Evolutionary conservation across 2,113 vertebrate species (phyloP).

Genomic region (Neotragus moschatus): DNA sequence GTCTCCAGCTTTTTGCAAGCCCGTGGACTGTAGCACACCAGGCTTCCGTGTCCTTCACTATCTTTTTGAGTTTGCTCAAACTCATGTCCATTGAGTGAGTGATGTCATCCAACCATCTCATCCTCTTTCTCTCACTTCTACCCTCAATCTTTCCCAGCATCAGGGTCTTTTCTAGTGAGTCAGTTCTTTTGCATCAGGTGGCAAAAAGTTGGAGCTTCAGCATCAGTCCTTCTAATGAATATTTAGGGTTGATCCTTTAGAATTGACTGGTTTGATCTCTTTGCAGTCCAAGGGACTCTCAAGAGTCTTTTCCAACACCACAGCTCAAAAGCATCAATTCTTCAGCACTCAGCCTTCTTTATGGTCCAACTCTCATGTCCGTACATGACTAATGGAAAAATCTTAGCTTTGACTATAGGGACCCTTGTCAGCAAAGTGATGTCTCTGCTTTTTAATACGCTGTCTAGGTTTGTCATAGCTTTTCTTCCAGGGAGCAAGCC

Average conservation of each 20-base stretch:
- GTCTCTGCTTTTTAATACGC: not conserved
- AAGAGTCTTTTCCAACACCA: too few relatives aligned
- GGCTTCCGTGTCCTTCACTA: not conserved
- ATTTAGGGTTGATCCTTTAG: too few relatives aligned
- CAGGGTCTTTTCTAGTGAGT: not conserved
- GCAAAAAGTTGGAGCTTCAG: not conserved
- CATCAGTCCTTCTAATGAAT: too few relatives aligned
- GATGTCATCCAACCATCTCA: not conserved
- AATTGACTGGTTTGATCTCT: too few relatives aligned
- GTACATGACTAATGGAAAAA: not conserved
- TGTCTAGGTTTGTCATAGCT: not conserved
- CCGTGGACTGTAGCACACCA: not conserved
- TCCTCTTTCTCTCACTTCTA: not conserved
- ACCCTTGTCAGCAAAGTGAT: not conserved
- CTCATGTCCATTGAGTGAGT: not conserved
- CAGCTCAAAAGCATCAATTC: not conserved
- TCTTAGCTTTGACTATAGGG: not conserved
- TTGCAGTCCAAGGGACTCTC: too few relatives aligned
- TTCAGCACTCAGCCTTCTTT: not conserved
- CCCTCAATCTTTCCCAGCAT: not conserved
- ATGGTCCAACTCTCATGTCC: not conserved
- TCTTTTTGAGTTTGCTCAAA: not conserved
- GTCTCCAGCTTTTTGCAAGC: not conserved
- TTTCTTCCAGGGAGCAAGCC: not conserved
- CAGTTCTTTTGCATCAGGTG: not conserved